Percentiles rank a stretch among this genome's conserved stretches.
Evolutionary conservation across 2,113 vertebrate species (phyloP).

Genomic region (Rhinogobius similis): DNA sequence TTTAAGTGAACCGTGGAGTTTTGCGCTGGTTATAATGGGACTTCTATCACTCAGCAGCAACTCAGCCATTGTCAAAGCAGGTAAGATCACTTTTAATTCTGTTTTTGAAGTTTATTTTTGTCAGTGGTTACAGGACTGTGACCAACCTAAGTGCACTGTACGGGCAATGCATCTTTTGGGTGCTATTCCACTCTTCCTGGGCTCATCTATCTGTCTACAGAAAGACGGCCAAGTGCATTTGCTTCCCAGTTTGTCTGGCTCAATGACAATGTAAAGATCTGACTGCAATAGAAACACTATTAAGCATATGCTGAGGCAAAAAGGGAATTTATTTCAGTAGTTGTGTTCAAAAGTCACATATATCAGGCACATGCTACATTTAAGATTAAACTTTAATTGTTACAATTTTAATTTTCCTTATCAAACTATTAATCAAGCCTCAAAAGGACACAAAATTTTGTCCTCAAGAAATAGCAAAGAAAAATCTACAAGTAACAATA

Average conservation of each 20-base stretch:
- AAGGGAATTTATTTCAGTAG: not conserved
- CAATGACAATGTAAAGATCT: slow-evolving; percentile 27
- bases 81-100: slow-evolving; percentile 64
- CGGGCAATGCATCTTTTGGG: slow-evolving; percentile 51
- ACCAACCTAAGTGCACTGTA: slow-evolving; percentile 48
- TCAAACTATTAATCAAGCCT: not conserved
- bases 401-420: not conserved
- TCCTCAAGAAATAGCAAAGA: too few species aligned
- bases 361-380: not conserved
- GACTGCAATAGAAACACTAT: not conserved
- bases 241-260: slow-evolving; percentile 43
- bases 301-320: not conserved
- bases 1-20: slow-evolving; percentile 55
- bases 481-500: not conserved
- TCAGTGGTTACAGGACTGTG: slow-evolving; percentile 42
- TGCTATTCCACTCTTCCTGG: slow-evolving; percentile 48
- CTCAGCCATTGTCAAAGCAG: slow-evolving; percentile 66
- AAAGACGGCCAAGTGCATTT: slow-evolving; percentile 56
- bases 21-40: slow-evolving; percentile 61
- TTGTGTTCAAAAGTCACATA: not conserved
- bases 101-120: slow-evolving; percentile 16
- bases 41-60: slow-evolving; percentile 58
- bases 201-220: slow-evolving; percentile 59
- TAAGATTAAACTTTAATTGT: not conserved
- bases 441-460: too few species aligned